A percentile compares a stretch with the other conserved stretches of the same genome.
Evolutionary conservation across 2,113 vertebrate genomes (phyloP).

Genomic region (Hypocryptadius cinnamomeus): DNA sequence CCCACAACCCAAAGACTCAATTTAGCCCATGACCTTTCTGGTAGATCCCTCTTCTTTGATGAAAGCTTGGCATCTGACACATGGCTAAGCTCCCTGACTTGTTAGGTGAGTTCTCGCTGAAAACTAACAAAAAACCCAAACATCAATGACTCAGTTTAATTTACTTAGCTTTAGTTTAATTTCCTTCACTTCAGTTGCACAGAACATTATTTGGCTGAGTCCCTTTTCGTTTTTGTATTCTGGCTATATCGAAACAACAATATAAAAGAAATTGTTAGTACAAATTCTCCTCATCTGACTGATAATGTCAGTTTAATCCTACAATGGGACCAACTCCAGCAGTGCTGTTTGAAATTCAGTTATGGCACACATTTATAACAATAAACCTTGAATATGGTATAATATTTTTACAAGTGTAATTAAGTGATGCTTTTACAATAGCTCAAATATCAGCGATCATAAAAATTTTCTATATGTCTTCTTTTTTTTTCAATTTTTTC

Average conservation of each 20-base stretch:
- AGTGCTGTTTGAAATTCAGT: background rate
- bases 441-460: background rate
- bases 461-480: background rate
- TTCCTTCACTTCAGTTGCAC: background rate
- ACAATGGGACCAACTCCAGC: background rate
- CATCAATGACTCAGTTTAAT: background rate
- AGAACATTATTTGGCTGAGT: background rate
- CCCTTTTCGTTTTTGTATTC: background rate
- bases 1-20: background rate
- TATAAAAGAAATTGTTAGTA: background rate
- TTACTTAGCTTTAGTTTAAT: background rate
- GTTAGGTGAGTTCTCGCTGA: background rate
- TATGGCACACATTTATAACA: background rate
- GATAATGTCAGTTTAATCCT: background rate
- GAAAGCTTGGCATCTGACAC: background rate
- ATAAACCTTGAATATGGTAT: background rate
- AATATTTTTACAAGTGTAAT: background rate
- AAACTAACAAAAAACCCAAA: background rate
- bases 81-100: background rate
- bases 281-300: background rate
- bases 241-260: background rate
- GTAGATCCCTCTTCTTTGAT: background rate
- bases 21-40: background rate
- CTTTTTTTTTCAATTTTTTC: fast-evolving
- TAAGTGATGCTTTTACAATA: background rate